Percentiles rank a stretch among this genome's conserved stretches.
Conservation (phyloP, 1,140 invertebrate species). For the Daktulosphaira vitifoliae region DNA sequence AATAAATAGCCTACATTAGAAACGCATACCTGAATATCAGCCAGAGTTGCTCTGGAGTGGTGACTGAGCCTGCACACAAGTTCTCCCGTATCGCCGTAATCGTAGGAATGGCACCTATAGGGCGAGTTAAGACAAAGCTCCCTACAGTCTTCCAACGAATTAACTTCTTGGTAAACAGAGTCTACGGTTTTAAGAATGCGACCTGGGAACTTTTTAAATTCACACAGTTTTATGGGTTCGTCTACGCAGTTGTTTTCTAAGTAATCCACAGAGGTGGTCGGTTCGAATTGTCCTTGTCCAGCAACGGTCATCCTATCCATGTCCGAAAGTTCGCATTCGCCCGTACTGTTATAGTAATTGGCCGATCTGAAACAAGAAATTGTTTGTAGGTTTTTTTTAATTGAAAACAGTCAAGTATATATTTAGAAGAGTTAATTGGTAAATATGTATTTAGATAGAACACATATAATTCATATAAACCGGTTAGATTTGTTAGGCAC, state of each 20-base stretch:
- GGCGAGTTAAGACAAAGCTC: slow-evolving; percentile 81
- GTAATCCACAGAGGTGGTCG: slow-evolving; percentile 57
- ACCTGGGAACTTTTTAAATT: slow-evolving; percentile 80
- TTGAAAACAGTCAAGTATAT: too few relatives aligned
- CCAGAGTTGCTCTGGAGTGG: slow-evolving; percentile 76
- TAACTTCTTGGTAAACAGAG: slow-evolving; percentile 82
- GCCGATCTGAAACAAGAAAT: slow-evolving; percentile 63
- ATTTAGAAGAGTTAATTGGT: too few relatives aligned
- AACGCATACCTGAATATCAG: slow-evolving; percentile 72
- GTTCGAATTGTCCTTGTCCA: slow-evolving; percentile 62
- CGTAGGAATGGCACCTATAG: slow-evolving; percentile 80
- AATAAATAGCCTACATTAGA: too few relatives aligned
- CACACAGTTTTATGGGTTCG: slow-evolving; percentile 81
- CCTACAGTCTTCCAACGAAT: slow-evolving; percentile 73
- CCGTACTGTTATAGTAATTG: slow-evolving; percentile 76
- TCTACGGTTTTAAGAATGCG: slow-evolving; percentile 88
- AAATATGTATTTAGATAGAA: too few relatives aligned
- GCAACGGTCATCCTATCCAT: slow-evolving; percentile 82
- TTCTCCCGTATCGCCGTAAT: slow-evolving; percentile 85
- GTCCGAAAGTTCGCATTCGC: slow-evolving; percentile 76
- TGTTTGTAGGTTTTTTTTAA: background rate
- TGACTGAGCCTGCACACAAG: slow-evolving; percentile 86
- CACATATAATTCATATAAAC: too few relatives aligned
- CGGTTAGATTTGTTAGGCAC: too few relatives aligned
- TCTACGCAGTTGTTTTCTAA: slow-evolving; percentile 85